Evolutionary conservation across 2,888 invertebrate genomes (phyloP).

Genomic region (Brachyopa scutellaris): DNA sequence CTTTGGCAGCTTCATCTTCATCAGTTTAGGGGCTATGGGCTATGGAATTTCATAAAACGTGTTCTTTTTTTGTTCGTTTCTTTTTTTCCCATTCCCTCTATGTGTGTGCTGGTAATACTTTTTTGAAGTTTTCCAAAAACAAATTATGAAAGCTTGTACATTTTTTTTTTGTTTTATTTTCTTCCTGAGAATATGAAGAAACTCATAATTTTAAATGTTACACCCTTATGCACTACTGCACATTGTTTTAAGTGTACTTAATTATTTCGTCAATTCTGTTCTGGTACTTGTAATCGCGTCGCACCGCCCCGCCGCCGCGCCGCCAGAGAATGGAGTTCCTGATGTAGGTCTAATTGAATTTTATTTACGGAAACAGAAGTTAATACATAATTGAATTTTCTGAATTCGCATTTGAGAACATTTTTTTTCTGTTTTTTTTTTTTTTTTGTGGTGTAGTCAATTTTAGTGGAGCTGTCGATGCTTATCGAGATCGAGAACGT

Average conservation of each 20-base stretch:
- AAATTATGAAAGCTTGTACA: constrained; percentile 4
- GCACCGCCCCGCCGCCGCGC: too few species aligned
- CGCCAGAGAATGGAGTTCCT: background rate
- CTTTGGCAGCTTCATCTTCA: constrained; percentile 51
- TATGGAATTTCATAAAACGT: constrained; percentile 63
- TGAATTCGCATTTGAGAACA: too few species aligned
- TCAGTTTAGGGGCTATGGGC: constrained; percentile 54
- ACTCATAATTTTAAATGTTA: constrained; percentile 48
- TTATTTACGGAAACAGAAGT: constrained; percentile 28
- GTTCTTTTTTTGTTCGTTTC: constrained; percentile 22
- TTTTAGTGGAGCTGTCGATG: too few species aligned
- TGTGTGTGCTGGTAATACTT: constrained; percentile 31
- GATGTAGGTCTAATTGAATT: constrained; percentile 35
- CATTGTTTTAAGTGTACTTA: constrained; percentile 49
- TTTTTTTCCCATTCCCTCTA: background rate
- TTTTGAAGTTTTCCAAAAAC: constrained; percentile 34
- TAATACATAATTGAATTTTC: too few species aligned
- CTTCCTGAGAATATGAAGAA: background rate
- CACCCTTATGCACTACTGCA: constrained; percentile 49
- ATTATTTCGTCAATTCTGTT: constrained; percentile 55
- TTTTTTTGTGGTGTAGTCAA: too few species aligned
- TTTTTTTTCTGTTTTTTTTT: too few species aligned
- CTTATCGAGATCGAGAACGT: too few species aligned
- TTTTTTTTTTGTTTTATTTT: background rate
- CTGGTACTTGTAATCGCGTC: background rate